Evolutionary conservation across 2,888 invertebrate species (phyloP).

Genomic region (Suillia variegata): DNA sequence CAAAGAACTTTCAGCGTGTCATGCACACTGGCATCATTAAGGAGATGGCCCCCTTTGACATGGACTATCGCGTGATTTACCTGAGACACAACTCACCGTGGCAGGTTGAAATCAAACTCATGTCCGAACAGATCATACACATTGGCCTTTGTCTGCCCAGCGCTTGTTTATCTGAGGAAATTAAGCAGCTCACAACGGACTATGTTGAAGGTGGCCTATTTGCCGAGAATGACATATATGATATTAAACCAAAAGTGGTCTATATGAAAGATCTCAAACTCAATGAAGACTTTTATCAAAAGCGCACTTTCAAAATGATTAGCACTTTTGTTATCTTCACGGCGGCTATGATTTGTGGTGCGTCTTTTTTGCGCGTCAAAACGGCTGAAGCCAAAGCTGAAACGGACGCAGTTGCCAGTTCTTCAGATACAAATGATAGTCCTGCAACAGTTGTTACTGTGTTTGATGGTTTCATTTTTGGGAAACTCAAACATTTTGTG

Average conservation of each 20-base stretch:
- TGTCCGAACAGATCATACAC: slow-evolving; percentile 62
- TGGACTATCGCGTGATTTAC: slow-evolving; percentile 60
- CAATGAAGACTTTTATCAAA: slow-evolving; percentile 50
- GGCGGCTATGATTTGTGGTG: slow-evolving; percentile 39
- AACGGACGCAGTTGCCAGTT: background rate
- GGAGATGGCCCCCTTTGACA: slow-evolving; percentile 57
- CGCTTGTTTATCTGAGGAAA: slow-evolving; percentile 59
- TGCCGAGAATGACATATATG: slow-evolving; percentile 55
- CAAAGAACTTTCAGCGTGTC: slow-evolving; percentile 53
- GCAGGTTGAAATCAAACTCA: slow-evolving; percentile 61
- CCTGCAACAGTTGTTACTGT: slow-evolving; percentile 9
- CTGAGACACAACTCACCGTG: slow-evolving; percentile 60
- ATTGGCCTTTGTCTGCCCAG: slow-evolving; percentile 65
- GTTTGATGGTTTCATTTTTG: slow-evolving; percentile 13
- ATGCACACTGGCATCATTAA: slow-evolving; percentile 59
- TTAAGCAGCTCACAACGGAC: slow-evolving; percentile 51
- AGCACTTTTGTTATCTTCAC: slow-evolving; percentile 43
- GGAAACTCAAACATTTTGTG: slow-evolving; percentile 39
- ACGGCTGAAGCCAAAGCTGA: background rate
- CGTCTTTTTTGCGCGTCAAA: slow-evolving; percentile 21
- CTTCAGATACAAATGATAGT: background rate
- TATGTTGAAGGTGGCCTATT: slow-evolving; percentile 50
- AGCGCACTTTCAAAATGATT: slow-evolving; percentile 52
- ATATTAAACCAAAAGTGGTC: slow-evolving; percentile 55
- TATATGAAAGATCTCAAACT: slow-evolving; percentile 58